These are phyloP conservation scores for Zygogramma bicolorata DNA, from an alignment of 2,888 invertebrate species.

Conservation along the genomic window DNA sequence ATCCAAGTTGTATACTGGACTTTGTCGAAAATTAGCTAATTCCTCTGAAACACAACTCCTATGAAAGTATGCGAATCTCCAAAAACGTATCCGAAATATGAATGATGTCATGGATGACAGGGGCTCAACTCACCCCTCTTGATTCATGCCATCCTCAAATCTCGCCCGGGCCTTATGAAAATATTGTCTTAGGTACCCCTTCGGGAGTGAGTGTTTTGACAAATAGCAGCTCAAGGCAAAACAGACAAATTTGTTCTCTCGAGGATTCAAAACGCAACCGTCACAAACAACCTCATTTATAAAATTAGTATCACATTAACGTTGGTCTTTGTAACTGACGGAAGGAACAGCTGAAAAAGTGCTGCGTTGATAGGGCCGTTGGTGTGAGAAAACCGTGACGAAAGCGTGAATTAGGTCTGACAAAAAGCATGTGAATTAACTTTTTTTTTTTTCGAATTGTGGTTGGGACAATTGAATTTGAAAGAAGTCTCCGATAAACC, in stretches of 20 bases:
- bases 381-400: slow-evolving; percentile 2
- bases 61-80: neutral
- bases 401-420: neutral
- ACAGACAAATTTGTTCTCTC: neutral
- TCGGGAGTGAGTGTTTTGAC: slow-evolving; percentile 8
- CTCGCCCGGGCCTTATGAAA: slow-evolving; percentile 6
- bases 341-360: slow-evolving; percentile 11
- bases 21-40: neutral
- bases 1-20: neutral
- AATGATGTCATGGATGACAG: neutral
- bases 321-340: slow-evolving; percentile 11
- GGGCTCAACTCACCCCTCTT: neutral
- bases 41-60: neutral
- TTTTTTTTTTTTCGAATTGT: neutral
- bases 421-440: neutral
- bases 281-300: slow-evolving; percentile 12
- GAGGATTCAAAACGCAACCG: slow-evolving; percentile 1
- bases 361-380: slow-evolving; percentile 5
- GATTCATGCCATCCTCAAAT: neutral
- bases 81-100: neutral
- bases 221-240: slow-evolving; percentile 12
- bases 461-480: neutral
- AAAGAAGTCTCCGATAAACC: too few species aligned
- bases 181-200: slow-evolving; percentile 18
- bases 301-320: slow-evolving; percentile 23